Base-by-base conservation (phyloP, 1,140 invertebrate genomes). In the Oscheius sp. region DNA sequence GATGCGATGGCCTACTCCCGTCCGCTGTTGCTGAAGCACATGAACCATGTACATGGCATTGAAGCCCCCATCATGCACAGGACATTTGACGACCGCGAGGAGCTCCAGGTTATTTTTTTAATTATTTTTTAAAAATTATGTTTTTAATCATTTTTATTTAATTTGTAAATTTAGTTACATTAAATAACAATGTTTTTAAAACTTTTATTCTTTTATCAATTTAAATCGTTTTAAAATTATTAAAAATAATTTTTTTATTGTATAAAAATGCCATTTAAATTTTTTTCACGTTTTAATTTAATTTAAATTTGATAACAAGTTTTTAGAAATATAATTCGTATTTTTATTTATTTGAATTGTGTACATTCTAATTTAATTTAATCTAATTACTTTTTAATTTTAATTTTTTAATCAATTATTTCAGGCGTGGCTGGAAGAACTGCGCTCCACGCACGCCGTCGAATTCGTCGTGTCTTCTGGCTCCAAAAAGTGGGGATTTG, bases 381-480 rank as follows among this genome's bases (percentile, higher is more conserved):
- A n/a, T n/a, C n/a, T n/a, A n/a, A n/a, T n/a, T n/a, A n/a, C n/a
- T n/a, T n/a, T n/a, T n/a, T 18, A 45, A 45, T 45, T 45, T 45
- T 45, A 45, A 45, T 45, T 45, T 45, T n/a, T n/a, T n/a, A n/a
- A n/a, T 15, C 15, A 45, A 45, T 45, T 45, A 15, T 32, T 63
- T 1, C 31, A 63, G 28, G 31, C 35, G 0, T 71, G 69, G 69
- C 42, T 71, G 1, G 69, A 71, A 29, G 42, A 55, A 26, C 46
- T 71, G 15, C 59, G 69, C 20, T 28, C 58, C n/a, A 71, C 69
- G 13, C 69, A 71, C 31, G 69, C 69, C 1, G 69, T 71, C 2
- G 69, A 71, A 29, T 71, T 71, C 31, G 69, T 71, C 1, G 69
- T 71, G 2, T 71, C 69, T 4, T 71, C 69, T 2, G 69, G 69